Percentiles rank a stretch among this genome's conserved stretches.
phyloP scores from a whole-genome alignment of 2,113 vertebrate genomes.

The Percina caprodes region DNA sequence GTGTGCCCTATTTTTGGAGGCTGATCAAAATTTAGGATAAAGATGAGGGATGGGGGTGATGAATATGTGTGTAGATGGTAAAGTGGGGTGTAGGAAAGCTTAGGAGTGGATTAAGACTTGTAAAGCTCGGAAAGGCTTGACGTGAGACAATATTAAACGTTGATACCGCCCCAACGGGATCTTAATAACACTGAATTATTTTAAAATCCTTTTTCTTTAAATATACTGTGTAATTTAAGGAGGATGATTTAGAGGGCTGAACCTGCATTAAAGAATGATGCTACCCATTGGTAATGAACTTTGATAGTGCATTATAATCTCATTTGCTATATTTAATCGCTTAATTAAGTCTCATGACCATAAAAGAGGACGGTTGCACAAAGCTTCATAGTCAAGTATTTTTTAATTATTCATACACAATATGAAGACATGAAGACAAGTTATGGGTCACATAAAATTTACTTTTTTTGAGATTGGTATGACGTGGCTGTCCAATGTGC shows the following conservation, averaged over 20 bases:
- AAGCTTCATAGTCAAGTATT: constrained; percentile 18
- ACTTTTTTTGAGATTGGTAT: background rate
- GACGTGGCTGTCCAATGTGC: background rate
- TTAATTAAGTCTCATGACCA: constrained; percentile 46
- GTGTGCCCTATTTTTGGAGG: constrained; percentile 9
- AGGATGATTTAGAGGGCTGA: constrained; percentile 27
- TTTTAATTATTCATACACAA: background rate
- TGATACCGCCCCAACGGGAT: constrained; percentile 32
- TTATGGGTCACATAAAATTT: background rate
- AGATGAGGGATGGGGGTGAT: background rate
- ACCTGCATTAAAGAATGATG: constrained; percentile 42
- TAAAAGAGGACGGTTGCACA: constrained; percentile 19
- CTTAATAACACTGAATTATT: constrained; percentile 33
- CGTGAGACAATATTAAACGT: constrained; percentile 40
- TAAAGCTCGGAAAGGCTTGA: constrained; percentile 16
- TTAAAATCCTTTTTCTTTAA: constrained; percentile 35
- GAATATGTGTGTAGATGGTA: constrained; percentile 9
- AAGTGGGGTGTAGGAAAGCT: background rate
- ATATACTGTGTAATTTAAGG: constrained; percentile 43
- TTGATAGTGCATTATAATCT: constrained; percentile 40
- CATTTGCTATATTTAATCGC: constrained; percentile 40
- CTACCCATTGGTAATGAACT: constrained; percentile 42
- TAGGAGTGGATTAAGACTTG: constrained; percentile 38
- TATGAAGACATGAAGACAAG: background rate
- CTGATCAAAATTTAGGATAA: background rate